Base-by-base conservation (phyloP, 1,140 invertebrate species). In the Cotesia vestalis region DNA sequence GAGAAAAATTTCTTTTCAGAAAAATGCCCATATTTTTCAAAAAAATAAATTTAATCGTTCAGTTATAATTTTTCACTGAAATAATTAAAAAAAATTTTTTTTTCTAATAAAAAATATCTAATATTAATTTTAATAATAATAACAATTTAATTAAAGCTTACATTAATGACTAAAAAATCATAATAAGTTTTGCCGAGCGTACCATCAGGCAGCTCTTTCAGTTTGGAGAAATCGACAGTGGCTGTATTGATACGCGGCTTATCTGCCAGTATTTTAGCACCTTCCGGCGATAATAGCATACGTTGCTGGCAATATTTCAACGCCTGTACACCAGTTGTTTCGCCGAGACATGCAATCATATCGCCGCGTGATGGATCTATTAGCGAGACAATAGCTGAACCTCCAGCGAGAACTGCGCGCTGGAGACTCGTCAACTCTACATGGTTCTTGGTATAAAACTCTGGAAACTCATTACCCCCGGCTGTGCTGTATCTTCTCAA, bases 271-370 rank as follows among this genome's bases (percentile, higher is more conserved):
- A 97, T 95, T 74, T 91, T 85, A 35, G 81, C 80, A 12, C 95
- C 94, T 87, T 95, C 94, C 27, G 86, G 79, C 17, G 87, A 89
- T 53, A 86, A 84, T 40, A 89, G 74, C 90, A 96, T 94, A 81
- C 91, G 90, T 72, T 87, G 79, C 69, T 86, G 86, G 83, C 96
- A 93, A 74, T 90, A 86, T 69, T 86, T 85, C 0, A 97, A 86
- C 6, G 95, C 93, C 51, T 78, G 77, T 75, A 89, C 85, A 1
- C 95, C 95, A 3, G 95, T 96, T 0, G 94, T 94, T 88, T 98
- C 97, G 4, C 96, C 96, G 68, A 98, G 88, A 76, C 95, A 94
- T 51, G 96, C 95, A 78, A 99, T 95, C 95, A 98, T 96, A 84
- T 99, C 96, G n/a, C 89, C 91, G 66, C 93, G 82, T 73, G 78